A percentile compares a stretch with the other conserved stretches of the same genome.
phyloP scores from a whole-genome alignment of 2,113 vertebrate species.

The Axis porcinus region DNA sequence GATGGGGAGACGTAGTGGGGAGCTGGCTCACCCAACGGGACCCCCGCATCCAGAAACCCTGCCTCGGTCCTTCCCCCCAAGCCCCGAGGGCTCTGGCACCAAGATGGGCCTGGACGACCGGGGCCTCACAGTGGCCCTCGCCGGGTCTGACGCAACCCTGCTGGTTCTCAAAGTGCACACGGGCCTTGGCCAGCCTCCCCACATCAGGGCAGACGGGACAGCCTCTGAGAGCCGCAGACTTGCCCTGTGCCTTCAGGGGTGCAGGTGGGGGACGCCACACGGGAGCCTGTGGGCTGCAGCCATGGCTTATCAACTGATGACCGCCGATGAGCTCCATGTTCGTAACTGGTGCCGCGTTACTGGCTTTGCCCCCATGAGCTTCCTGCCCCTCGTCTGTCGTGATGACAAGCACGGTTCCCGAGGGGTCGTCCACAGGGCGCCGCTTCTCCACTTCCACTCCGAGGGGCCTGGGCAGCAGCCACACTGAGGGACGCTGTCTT shows the following conservation, averaged over 20 bases:
- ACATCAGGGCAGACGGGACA: background rate
- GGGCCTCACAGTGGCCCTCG: background rate
- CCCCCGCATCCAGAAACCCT: rapidly evolving
- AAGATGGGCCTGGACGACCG: background rate
- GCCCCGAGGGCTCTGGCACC: background rate
- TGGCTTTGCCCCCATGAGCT: too few relatives aligned
- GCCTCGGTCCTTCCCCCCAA: too few relatives aligned
- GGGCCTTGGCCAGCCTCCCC: background rate
- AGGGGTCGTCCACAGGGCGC: background rate
- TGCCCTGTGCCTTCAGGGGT: rapidly evolving
- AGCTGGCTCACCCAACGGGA: background rate
- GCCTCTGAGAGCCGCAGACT: background rate
- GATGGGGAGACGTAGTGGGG: background rate
- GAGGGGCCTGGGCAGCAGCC: rapidly evolving
- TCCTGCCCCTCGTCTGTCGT: too few relatives aligned
- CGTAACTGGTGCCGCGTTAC: rapidly evolving
- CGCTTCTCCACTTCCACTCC: background rate
- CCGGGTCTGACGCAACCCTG: background rate
- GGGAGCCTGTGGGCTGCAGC: background rate
- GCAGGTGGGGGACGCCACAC: background rate
- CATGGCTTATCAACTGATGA: background rate
- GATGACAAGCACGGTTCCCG: too few relatives aligned
- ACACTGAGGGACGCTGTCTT: background rate
- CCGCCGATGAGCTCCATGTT: background rate
- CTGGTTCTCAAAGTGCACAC: background rate